phyloP scores from a whole-genome alignment of 2,888 invertebrate genomes.

The Mythimna vitellina region DNA sequence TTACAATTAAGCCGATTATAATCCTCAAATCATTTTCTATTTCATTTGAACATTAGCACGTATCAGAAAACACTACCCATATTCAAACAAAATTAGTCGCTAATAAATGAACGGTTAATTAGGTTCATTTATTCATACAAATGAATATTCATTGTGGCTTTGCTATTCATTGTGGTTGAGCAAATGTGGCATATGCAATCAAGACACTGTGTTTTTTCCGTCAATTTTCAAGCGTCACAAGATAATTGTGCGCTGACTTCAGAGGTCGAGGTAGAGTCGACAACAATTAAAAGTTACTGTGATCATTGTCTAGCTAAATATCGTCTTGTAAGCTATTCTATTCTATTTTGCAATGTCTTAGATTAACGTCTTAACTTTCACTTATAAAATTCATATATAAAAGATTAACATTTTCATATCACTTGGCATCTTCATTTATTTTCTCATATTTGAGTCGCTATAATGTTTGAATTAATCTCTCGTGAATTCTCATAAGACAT shows the following conservation, averaged over 20 bases:
- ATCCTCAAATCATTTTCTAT: conserved; percentile 34
- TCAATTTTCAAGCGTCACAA: conserved; percentile 39
- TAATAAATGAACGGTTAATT: conserved; percentile 42
- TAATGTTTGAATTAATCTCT: not conserved
- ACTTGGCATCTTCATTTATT: conserved; percentile 15
- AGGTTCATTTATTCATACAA: conserved; percentile 33
- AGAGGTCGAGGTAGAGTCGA: conserved; percentile 61
- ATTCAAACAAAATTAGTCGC: conserved; percentile 37
- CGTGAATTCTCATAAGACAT: not conserved
- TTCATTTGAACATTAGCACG: conserved; percentile 35
- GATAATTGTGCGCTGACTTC: conserved; percentile 57
- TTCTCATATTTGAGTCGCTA: conserved; percentile 3
- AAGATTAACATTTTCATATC: conserved; percentile 14
- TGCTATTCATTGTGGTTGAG: conserved; percentile 23
- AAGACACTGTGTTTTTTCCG: conserved; percentile 34
- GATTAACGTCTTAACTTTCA: not conserved
- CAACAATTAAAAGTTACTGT: conserved; percentile 61
- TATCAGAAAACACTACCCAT: conserved; percentile 40
- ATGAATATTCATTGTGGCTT: conserved; percentile 49
- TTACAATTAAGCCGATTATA: conserved; percentile 3
- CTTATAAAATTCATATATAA: conserved; percentile 9
- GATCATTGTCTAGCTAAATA: conserved; percentile 56
- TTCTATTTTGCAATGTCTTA: not conserved
- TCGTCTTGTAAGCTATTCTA: not conserved
- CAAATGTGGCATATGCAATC: conserved; percentile 22